Conservation (phyloP, 2,888 invertebrate genomes). For the Agonum fuliginosum region DNA sequence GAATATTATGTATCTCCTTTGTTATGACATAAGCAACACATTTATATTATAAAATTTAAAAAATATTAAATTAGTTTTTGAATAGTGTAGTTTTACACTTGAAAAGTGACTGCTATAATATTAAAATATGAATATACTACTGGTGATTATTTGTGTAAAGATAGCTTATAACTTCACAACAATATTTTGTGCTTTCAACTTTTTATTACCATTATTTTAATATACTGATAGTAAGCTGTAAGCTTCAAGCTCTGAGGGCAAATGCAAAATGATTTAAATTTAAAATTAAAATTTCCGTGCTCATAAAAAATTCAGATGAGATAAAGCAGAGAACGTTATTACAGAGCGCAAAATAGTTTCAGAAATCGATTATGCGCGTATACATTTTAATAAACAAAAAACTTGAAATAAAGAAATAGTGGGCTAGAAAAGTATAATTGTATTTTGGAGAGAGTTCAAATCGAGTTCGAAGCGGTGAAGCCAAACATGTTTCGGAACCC, state of each 20-base stretch:
- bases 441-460: constrained; percentile 20
- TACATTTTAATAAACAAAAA: constrained; percentile 42
- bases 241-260: not conserved
- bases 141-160: too few relatives aligned
- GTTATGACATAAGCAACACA: too few relatives aligned
- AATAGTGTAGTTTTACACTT: too few relatives aligned
- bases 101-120: too few relatives aligned
- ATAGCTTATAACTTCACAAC: too few relatives aligned
- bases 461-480: constrained; percentile 34
- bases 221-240: too few relatives aligned
- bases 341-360: not conserved
- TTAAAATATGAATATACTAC: too few relatives aligned
- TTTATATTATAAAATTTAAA: too few relatives aligned
- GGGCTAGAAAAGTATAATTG: constrained; percentile 28
- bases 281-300: constrained; percentile 3
- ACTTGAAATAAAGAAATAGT: constrained; percentile 11
- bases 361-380: constrained; percentile 24
- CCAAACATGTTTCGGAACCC: constrained; percentile 54
- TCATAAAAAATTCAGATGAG: not conserved
- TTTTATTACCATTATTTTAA: too few relatives aligned
- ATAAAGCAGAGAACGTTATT: not conserved
- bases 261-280: not conserved
- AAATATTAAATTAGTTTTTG: too few relatives aligned
- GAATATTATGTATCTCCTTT: too few relatives aligned
- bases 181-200: not conserved